Base-by-base conservation (phyloP, 2,113 vertebrate genomes). In the Sylvia atricapilla region DNA sequence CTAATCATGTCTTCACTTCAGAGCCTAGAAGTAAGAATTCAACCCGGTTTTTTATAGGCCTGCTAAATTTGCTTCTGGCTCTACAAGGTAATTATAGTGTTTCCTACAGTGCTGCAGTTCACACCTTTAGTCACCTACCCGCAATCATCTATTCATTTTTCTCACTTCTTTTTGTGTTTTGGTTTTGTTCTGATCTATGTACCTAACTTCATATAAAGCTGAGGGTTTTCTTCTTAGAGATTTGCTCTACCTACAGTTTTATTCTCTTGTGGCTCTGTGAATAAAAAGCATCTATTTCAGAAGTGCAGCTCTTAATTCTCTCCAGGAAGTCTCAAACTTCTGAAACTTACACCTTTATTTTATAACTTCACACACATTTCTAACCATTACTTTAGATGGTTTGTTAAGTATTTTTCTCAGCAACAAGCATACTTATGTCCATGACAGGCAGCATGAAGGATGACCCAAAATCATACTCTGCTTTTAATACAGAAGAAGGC, bases 381-480 rank as follows among this genome's bases (percentile, higher is more conserved):
- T 90, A 76, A 74, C 19, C 33, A 75, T 80, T 83, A 69, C 73
- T 84, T 92, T 93, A 68, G 72, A 47, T 50, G 11, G 39, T 46
- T 94, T 86, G 28, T 66, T 63, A 70, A 77, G 52, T 66, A 78
- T 81, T 92, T 86, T 91, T 90, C 79, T 86, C 75, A 88, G 56
- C 55, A 87, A 91, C 70, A 80, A 94, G 82, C 13, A 86, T 7
- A 20, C 28, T 72, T 78, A 49, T 21, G 30, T 59, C 70, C 41
- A 22, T 86, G 87, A 70, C 59, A 95, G 22, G 17, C 56, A 91
- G 63, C 52, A 68, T 28, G 73, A 94, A 76, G 35, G 33, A 77
- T 86, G 72, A 77, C 72, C 78, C 47, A 94, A 92, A 89, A 92
- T 91, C 64, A 66, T 11, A 75, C 21, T 52, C 73, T 89, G 44